Evolutionary conservation across 2,797 vertebrate species (phyloP).

Genomic region (Lagocephalus sceleratus): DNA sequence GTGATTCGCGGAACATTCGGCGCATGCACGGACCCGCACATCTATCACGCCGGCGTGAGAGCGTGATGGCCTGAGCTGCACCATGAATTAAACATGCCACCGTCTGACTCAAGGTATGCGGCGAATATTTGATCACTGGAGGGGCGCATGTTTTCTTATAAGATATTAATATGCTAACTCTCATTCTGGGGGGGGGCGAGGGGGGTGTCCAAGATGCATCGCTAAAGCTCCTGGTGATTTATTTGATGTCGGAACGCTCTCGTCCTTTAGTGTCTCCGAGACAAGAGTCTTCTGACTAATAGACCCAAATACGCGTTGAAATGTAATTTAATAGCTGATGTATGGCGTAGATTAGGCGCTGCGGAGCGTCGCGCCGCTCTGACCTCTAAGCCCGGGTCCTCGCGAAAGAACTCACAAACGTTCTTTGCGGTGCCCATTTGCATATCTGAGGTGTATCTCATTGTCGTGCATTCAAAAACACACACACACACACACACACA

Average conservation of each 20-base stretch:
- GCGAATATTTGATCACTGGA: constrained; percentile 71
- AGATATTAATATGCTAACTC: constrained; percentile 65
- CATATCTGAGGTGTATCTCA: too few relatives aligned
- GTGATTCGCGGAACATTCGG: constrained; percentile 53
- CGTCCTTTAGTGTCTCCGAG: constrained; percentile 45
- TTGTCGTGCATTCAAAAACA: too few relatives aligned
- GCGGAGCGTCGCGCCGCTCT: neutral
- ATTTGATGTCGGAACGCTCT: constrained; percentile 45
- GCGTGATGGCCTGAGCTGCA: constrained; percentile 48
- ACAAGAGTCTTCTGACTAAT: constrained; percentile 29
- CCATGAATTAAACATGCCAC: constrained; percentile 73
- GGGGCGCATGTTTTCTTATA: constrained; percentile 60
- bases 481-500: too few relatives aligned
- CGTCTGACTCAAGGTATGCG: constrained; percentile 66
- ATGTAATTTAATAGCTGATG: constrained; percentile 13
- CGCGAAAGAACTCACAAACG: constrained; percentile 3
- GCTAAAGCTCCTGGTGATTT: constrained; percentile 54
- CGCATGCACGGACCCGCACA: constrained; percentile 68
- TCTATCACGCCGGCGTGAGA: constrained; percentile 62
- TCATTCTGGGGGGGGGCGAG: constrained; percentile 39
- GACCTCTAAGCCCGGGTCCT: constrained; percentile 32
- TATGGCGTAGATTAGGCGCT: constrained; percentile 5
- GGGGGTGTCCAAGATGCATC: constrained; percentile 21
- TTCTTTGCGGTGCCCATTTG: too few relatives aligned
- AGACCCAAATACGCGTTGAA: constrained; percentile 26